These are phyloP conservation scores for Ictalurus punctatus DNA, from an alignment of 2,113 vertebrate genomes.

Conservation along the genomic window DNA sequence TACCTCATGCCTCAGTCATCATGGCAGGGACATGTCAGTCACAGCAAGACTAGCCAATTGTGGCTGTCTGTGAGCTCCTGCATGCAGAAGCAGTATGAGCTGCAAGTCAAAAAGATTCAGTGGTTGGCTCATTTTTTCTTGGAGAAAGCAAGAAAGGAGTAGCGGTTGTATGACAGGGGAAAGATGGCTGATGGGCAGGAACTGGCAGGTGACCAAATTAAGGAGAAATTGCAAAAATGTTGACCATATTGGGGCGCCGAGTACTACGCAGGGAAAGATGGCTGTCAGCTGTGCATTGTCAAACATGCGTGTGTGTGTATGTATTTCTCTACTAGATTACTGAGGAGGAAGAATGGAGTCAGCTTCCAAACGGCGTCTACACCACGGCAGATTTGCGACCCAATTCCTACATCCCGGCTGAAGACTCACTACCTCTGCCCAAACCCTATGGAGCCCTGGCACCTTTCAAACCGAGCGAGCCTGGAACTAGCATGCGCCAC, in stretches of 20 bases:
- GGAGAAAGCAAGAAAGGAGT: neutral
- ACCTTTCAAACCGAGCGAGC: constrained; percentile 80
- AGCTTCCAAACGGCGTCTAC: constrained; percentile 63
- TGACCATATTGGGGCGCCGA: neutral
- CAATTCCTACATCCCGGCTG: constrained; percentile 75
- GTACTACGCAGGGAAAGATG: neutral
- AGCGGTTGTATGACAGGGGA: neutral
- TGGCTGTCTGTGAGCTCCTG: neutral
- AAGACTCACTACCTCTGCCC: constrained; percentile 72
- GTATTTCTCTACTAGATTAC: constrained; percentile 64
- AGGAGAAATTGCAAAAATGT: neutral
- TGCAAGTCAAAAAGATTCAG: neutral
- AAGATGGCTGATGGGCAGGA: neutral
- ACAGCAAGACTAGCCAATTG: neutral
- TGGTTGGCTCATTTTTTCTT: neutral
- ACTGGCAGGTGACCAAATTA: neutral
- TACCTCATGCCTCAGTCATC: neutral
- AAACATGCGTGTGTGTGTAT: neutral
- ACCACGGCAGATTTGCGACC: constrained; percentile 79
- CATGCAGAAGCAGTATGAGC: neutral
- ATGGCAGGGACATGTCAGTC: neutral
- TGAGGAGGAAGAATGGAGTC: constrained; percentile 68
- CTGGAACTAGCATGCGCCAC: constrained; percentile 76
- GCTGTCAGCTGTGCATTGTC: neutral
- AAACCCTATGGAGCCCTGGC: constrained; percentile 78